Evolutionary conservation across 2,888 invertebrate species (phyloP), one percentile per base, ranked within the genome.

Genomic region (Drosophila monieri): DNA sequence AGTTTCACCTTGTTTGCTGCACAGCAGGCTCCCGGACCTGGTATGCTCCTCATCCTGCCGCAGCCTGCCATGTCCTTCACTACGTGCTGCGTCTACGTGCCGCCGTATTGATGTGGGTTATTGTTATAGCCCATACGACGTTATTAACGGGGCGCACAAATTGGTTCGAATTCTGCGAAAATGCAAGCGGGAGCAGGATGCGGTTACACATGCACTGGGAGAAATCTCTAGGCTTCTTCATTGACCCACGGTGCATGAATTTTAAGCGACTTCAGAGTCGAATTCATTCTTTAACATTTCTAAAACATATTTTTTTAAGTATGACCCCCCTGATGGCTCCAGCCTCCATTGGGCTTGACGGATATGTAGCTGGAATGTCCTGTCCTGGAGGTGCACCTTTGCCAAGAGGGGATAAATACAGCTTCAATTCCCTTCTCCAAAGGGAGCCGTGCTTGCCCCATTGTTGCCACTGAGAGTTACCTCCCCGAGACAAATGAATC

Each of bases 71-170:
- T 74, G 74, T 74, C 67, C 75, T 73, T 76, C 69, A 81, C 85
- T 83, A 77, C 75, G 86, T 83, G 88, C 80, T 66, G 77, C 56
- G 69, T 64, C 88, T 81, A 81, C 81, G 81, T 81, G 81, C 85
- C 81, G 70, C 49, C 70, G 69, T 87, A 83, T 83, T 81, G 81
- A 83, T 83, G 81, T 87, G 88, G 81, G 81, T 83, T 83, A 83
- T 83, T 87, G 81, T 87, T 83, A 87, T 87, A 87, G 88, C 77
- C 81, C 81, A 74, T 86, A 80, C 69, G 74, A 64, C 71, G 85
- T 81, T 81, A 81, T 81, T 86, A 81, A 81, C 87, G 80, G 75
- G 77, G 69, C 68, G 69, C 77, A 75, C 88, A 83, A 87, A 83
- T 83, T 83, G 81, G 81, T 83, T 85, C 77, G 75, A 87, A 83